A percentile compares a stretch with the other conserved stretches of the same genome.
Conservation (phyloP, 2,888 invertebrate genomes). For the Drosophila sordidapex region DNA sequence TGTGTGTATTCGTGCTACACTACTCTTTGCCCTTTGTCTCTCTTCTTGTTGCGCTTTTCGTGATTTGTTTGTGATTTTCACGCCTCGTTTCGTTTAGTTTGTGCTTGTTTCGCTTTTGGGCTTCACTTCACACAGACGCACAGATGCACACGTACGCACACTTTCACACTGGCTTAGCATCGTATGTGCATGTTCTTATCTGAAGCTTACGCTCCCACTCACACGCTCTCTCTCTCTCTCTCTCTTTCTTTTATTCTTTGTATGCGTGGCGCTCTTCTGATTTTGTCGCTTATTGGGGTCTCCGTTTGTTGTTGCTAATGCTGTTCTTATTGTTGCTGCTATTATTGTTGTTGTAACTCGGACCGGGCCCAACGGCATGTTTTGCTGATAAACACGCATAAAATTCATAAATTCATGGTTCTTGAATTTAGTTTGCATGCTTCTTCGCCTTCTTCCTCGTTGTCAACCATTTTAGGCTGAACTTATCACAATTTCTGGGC, state of each 20-base stretch:
- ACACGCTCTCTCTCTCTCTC: slow-evolving; percentile 3
- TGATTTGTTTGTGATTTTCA: slow-evolving; percentile 80
- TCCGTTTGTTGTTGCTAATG: slow-evolving; percentile 30
- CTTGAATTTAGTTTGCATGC: slow-evolving; percentile 42
- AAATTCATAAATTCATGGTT: slow-evolving; percentile 74
- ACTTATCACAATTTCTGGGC: slow-evolving; percentile 50
- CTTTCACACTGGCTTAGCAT: slow-evolving; percentile 7
- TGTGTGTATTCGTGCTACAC: slow-evolving; percentile 1
- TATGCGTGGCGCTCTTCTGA: slow-evolving; percentile 52
- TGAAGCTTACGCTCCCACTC: slow-evolving; percentile 21
- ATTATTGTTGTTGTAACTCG: slow-evolving; percentile 22
- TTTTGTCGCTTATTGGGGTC: slow-evolving; percentile 10
- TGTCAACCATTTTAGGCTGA: slow-evolving; percentile 54
- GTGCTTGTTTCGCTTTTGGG: slow-evolving; percentile 57
- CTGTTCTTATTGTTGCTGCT: slow-evolving; percentile 7
- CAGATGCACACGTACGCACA: slow-evolving; percentile 12
- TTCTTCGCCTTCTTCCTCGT: slow-evolving; percentile 18
- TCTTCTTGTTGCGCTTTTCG: slow-evolving; percentile 76
- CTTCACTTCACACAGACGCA: slow-evolving; percentile 37
- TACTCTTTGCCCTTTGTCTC: slow-evolving; percentile 7
- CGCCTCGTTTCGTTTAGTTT: slow-evolving; percentile 71
- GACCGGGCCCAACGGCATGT: slow-evolving; percentile 56
- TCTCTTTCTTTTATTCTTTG: slow-evolving; percentile 34
- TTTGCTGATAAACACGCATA: slow-evolving; percentile 76
- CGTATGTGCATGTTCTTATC: slow-evolving; percentile 51